These are phyloP conservation scores for Neelides folsomi DNA, from an alignment of 2,888 invertebrate species.

Conservation along the genomic window DNA sequence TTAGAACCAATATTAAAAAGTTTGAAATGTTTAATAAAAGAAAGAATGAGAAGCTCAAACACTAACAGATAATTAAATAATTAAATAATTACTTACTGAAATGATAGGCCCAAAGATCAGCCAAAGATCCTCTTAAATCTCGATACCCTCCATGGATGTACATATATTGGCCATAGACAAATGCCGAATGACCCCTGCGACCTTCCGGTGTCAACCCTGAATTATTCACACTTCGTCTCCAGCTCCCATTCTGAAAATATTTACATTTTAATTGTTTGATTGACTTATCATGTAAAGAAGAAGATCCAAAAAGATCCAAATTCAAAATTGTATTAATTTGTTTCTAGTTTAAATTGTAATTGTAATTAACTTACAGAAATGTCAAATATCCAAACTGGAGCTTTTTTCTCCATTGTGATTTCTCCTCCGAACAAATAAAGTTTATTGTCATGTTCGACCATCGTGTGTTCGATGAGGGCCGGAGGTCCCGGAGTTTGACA, in stretches of 20 bases:
- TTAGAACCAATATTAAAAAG: too few species aligned
- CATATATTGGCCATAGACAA: conserved; percentile 63
- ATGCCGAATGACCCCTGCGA: conserved; percentile 67
- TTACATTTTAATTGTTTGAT: too few species aligned
- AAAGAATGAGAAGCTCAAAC: too few species aligned
- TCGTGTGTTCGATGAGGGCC: conserved; percentile 70
- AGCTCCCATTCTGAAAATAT: too few species aligned
- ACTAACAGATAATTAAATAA: too few species aligned
- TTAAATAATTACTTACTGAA: too few species aligned
- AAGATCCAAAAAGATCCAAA: too few species aligned
- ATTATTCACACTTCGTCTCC: too few species aligned
- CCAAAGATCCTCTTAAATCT: conserved; percentile 67
- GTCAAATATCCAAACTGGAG: conserved; percentile 72
- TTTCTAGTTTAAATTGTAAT: too few species aligned
- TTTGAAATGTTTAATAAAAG: too few species aligned
- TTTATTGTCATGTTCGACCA: conserved; percentile 58
- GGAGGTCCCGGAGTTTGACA: conserved; percentile 47
- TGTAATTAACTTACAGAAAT: conserved; percentile 46
- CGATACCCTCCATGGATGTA: conserved; percentile 77
- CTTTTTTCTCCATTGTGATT: conserved; percentile 60
- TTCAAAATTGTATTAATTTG: too few species aligned
- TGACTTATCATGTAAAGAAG: too few species aligned
- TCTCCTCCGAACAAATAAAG: conserved; percentile 80
- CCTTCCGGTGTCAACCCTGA: conserved; percentile 51
- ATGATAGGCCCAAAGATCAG: conserved; percentile 76